Evolutionary conservation across 1,140 invertebrate genomes (phyloP), one percentile per base, ranked within the genome.

Genomic region (Brachionus rubens): DNA sequence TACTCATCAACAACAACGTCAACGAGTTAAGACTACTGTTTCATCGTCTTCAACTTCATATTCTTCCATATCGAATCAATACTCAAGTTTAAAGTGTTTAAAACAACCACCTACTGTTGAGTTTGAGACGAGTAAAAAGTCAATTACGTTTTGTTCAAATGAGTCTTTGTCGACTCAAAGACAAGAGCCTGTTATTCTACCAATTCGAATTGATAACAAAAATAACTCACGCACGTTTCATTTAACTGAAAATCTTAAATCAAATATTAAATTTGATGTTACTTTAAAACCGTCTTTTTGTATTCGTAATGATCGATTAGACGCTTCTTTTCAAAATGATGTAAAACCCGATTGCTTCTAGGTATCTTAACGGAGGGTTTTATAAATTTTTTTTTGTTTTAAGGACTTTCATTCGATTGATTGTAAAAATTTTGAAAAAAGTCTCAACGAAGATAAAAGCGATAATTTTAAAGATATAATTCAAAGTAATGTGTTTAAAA

Each of bases 271-370:
- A 70, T 70, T 70, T 70, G 65, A 70, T 50, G 65, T 70, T 24
- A 70, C 65, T 6, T 50, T 70, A 47, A 70, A 70, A 33, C 65
- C 65, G 40, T 70, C 65, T n/a, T 47, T 70, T n/a, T 48, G 65
- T 12, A 70, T 70, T 16, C 26, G 65, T 26, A 50, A 70, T 47
- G 43, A 70, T 46, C 14, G 65, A 28, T 26, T 70, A n/a, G 65
- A 70, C 46, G 41, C 43, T 10, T 28, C 65, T 19, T 36, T 56
- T 56, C 14, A 33, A 36, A n/a, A 12, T 21, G 9, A 6, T 21
- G 14, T 33, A 59, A 59, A 12, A 6, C 4, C 12, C 12, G 4
- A 59, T 59, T 59, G 54, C 54, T 59, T 59, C 54, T 36, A 59
- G 30, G 30, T 6, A n/a, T 16, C 36, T 59, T 59, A 16, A 59